phyloP scores from a whole-genome alignment of 2,888 invertebrate genomes.

The Pandemis heparana region DNA sequence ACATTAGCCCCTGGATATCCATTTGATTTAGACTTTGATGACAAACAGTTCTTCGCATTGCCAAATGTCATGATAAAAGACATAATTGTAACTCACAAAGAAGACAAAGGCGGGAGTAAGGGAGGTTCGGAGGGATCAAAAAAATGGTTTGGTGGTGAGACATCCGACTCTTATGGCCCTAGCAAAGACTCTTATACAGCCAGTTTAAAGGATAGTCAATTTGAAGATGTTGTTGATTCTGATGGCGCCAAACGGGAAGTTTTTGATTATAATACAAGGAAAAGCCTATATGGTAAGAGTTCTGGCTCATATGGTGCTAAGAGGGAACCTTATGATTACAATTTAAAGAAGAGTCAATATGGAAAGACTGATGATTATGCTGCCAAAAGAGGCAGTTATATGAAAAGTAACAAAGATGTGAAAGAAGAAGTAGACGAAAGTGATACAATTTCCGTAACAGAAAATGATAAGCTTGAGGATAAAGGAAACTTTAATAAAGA shows the following conservation, averaged over 20 bases:
- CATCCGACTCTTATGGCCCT: slow-evolving; percentile 51
- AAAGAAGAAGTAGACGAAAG: not conserved
- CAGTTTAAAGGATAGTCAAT: slow-evolving; percentile 42
- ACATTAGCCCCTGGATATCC: slow-evolving; percentile 88
- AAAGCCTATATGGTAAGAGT: not conserved
- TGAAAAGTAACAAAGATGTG: slow-evolving; percentile 14
- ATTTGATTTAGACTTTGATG: slow-evolving; percentile 88
- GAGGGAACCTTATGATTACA: slow-evolving; percentile 55
- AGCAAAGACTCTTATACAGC: slow-evolving; percentile 44
- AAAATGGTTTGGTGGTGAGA: slow-evolving; percentile 52
- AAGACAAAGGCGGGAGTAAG: slow-evolving; percentile 54
- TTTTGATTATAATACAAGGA: not conserved
- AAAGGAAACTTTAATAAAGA: slow-evolving; percentile 6
- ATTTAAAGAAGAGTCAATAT: slow-evolving; percentile 54
- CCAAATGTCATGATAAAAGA: slow-evolving; percentile 75
- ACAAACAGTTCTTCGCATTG: slow-evolving; percentile 68
- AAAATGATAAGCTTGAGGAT: slow-evolving; percentile 28
- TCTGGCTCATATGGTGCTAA: slow-evolving; percentile 2
- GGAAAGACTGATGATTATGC: slow-evolving; percentile 51
- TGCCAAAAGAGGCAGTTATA: slow-evolving; percentile 43
- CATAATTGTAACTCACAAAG: slow-evolving; percentile 68
- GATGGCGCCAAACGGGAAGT: not conserved
- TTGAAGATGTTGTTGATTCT: not conserved
- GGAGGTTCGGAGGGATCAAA: slow-evolving; percentile 53
- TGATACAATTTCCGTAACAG: not conserved